Percentiles rank a stretch among this genome's conserved stretches.
phyloP scores from a whole-genome alignment of 2,113 vertebrate species.

The Bubalus kerabau region DNA sequence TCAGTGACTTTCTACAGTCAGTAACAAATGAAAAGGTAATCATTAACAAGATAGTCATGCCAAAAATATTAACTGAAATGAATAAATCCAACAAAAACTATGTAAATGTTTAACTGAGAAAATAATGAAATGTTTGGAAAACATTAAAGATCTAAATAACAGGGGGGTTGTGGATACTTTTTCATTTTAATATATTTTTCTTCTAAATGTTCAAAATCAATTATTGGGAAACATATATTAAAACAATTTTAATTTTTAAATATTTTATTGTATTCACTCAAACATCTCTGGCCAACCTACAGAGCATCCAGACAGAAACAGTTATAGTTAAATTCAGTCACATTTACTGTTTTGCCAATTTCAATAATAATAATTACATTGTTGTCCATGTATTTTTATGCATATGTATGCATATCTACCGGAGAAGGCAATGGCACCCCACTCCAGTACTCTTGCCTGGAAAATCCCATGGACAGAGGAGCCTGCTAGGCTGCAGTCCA shows the following conservation, averaged over 20 bases:
- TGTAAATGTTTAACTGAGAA: background rate
- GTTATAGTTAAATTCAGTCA: background rate
- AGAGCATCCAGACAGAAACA: background rate
- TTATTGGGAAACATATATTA: background rate
- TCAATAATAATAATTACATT: background rate
- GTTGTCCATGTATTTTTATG: background rate
- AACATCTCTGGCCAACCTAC: background rate
- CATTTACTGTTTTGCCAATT: background rate
- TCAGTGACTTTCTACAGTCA: background rate
- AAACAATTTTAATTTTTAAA: background rate
- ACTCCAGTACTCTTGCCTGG: no score
- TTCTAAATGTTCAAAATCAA: slow-evolving; percentile 17
- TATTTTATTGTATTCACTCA: background rate
- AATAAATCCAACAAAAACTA: slow-evolving; percentile 13
- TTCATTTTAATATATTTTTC: slow-evolving; percentile 19
- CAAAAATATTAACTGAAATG: background rate
- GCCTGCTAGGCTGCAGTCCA: no score
- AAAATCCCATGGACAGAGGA: no score
- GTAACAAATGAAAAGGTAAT: slow-evolving; percentile 6
- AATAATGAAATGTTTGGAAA: background rate
- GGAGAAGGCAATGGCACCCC: no score
- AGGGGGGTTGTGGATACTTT: background rate
- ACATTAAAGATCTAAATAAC: background rate
- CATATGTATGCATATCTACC: background rate
- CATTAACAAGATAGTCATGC: background rate